phyloP scores from a whole-genome alignment of 2,113 vertebrate species.

The Stegastes partitus region DNA sequence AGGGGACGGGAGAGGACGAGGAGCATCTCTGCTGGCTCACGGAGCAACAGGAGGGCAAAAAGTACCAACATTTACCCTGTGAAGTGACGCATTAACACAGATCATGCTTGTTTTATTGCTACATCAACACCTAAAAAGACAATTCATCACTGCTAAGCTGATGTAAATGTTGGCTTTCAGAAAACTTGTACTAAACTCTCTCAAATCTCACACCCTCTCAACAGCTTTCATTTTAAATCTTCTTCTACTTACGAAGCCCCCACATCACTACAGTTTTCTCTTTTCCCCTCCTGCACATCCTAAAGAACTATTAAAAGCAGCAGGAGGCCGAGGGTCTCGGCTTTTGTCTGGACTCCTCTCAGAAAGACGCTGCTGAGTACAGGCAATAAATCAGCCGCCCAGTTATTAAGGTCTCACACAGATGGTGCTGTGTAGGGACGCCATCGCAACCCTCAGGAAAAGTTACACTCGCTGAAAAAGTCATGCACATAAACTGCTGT shows the following conservation, averaged over 20 bases:
- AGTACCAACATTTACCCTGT: not conserved
- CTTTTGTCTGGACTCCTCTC: constrained; percentile 70
- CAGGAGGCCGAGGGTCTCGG: constrained; percentile 60
- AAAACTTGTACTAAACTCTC: not conserved
- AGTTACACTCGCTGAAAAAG: not conserved
- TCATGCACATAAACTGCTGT: not conserved
- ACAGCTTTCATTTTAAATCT: constrained; percentile 46
- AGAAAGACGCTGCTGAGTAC: constrained; percentile 78
- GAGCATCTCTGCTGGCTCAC: constrained; percentile 26
- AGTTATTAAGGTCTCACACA: constrained; percentile 78
- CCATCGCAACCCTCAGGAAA: not conserved
- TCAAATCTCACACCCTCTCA: constrained; percentile 11
- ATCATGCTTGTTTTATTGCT: not conserved
- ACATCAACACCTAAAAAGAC: not conserved
- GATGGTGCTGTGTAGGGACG: constrained; percentile 29
- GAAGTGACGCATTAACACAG: not conserved
- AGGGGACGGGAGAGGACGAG: constrained; percentile 33
- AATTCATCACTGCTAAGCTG: not conserved
- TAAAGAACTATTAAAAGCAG: constrained; percentile 83
- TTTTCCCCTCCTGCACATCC: constrained; percentile 59
- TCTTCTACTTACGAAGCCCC: constrained; percentile 52
- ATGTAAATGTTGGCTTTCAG: not conserved
- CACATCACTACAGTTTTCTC: constrained; percentile 31
- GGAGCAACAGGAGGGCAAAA: not conserved
- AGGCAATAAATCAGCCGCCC: constrained; percentile 78